These are phyloP conservation scores for Eremophila alpestris DNA, from an alignment of 2,797 vertebrate genomes.

Conservation along the genomic window DNA sequence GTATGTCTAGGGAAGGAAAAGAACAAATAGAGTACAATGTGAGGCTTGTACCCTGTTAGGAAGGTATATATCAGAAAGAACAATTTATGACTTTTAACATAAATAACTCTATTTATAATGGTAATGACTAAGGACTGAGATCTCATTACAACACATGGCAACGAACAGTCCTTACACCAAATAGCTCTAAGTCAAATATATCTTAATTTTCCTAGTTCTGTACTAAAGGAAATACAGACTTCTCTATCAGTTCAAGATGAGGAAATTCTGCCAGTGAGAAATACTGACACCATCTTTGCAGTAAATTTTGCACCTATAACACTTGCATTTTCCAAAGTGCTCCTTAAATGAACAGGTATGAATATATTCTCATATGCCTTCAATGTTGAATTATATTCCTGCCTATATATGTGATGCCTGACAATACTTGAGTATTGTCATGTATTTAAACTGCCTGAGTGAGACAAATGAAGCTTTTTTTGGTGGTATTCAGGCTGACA, in stretches of 20 bases:
- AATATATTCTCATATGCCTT: neutral
- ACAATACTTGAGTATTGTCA: neutral
- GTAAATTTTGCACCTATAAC: neutral
- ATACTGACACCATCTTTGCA: neutral
- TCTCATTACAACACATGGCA: neutral
- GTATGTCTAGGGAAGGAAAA: neutral
- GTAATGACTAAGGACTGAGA: neutral
- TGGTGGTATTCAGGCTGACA: neutral
- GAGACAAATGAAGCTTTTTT: neutral
- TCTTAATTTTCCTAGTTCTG: neutral
- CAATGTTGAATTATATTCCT: neutral
- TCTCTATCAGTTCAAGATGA: neutral
- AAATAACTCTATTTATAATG: slow-evolving; percentile 3
- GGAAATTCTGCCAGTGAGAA: neutral
- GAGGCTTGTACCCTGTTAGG: neutral
- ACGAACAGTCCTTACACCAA: neutral
- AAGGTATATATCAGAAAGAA: neutral
- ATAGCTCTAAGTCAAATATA: neutral
- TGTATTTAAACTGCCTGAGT: neutral
- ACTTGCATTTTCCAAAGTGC: neutral
- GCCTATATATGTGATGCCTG: neutral
- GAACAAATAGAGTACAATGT: neutral
- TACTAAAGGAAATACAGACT: neutral
- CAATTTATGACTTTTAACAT: neutral
- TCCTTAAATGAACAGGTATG: neutral